A percentile compares a stretch with the other conserved stretches of the same genome.
Conservation (phyloP, 2,888 invertebrate genomes). For the Drosophila neotestacea region DNA sequence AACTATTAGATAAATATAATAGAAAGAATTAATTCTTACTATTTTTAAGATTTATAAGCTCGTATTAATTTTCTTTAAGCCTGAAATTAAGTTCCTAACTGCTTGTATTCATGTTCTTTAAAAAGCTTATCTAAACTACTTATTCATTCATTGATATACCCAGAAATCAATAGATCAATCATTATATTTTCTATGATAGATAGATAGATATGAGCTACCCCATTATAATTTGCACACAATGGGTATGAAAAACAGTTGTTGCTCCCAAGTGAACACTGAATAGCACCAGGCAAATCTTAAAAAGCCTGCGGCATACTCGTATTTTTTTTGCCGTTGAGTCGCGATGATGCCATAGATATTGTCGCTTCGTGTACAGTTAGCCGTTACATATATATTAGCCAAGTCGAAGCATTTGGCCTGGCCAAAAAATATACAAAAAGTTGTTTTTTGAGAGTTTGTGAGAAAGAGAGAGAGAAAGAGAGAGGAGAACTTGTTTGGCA, state of each 20-base stretch:
- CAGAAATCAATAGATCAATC: background rate
- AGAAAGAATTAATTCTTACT: no score
- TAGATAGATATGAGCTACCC: conserved; percentile 1
- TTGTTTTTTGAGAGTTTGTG: background rate
- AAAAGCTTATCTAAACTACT: background rate
- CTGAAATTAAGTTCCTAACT: no score
- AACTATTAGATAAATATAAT: no score
- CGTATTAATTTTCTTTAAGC: no score
- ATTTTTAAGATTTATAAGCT: no score
- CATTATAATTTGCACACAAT: conserved; percentile 9
- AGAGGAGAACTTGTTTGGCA: conserved; percentile 57
- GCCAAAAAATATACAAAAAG: conserved; percentile 45
- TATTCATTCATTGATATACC: background rate
- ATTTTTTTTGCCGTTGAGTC: conserved; percentile 24
- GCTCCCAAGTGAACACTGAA: background rate
- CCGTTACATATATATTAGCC: conserved; percentile 79
- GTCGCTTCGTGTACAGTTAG: conserved; percentile 80
- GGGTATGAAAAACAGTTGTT: conserved; percentile 30
- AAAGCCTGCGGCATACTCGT: conserved; percentile 37
- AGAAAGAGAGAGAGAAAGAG: background rate
- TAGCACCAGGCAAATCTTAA: conserved; percentile 30
- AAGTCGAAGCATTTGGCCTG: conserved; percentile 35
- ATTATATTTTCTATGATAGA: background rate
- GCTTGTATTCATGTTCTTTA: no score
- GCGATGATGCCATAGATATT: conserved; percentile 74